Base-by-base conservation (phyloP, 2,888 invertebrate species). In the Ochlodes sylvanus region DNA sequence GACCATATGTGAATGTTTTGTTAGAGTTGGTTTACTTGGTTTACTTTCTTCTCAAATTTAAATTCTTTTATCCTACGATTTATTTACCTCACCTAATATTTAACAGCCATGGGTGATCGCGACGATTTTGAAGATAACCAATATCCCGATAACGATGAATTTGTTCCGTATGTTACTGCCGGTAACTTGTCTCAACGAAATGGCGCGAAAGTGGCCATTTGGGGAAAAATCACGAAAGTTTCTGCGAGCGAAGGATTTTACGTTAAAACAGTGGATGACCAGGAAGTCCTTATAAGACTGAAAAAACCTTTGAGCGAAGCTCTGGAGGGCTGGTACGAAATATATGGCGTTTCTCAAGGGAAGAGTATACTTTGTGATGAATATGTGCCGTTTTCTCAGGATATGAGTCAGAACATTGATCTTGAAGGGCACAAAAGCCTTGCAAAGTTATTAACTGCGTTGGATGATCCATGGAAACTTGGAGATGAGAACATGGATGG, bases 381-480 rank as follows among this genome's bases (percentile, higher is more conserved):
- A 63, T 92, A 91, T 71, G 82, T 92, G 0, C 80, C 87, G 0
- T 89, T 94, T 72, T 85, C 87, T 17, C 82, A 80, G 55, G 88
- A 90, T 47, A 81, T 92, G 79, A 77, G 87, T 0, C 88, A 88
- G 65, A 89, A 90, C 69, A 84, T 94, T 54, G 93, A 93, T 77
- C 76, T 81, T 0, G 92, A 91, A 63, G 92, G 92, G 7, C 91
- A 94, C 70, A 92, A 89, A 77, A 84, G 83, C 7, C 77, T 94
- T 62, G 88, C 92, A 1, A 85, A 83, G 71, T 76, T 94, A 32
- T 74, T 94, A 55, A 80, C 81, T 38, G 92, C 92, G 1, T 76
- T 94, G 0, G 93, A 94, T 70, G 92, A 93, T 63, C 93, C 93
- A 0, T 94, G 93, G 93, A 91, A 93, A 71, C 83, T 93, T 27